These are phyloP conservation scores for Eupithecia inturbata DNA, from an alignment of 2,888 invertebrate genomes.

Conservation along the genomic window DNA sequence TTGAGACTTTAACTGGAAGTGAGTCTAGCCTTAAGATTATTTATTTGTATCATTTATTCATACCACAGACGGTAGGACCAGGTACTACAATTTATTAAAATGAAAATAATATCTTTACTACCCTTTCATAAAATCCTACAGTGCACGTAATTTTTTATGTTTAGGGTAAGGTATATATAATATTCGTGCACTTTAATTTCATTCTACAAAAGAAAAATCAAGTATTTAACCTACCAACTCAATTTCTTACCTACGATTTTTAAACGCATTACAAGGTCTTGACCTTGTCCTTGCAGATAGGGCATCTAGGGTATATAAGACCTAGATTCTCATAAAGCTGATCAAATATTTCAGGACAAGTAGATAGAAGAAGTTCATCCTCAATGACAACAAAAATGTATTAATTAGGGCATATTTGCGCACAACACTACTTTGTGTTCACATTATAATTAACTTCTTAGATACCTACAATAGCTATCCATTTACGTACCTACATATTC, in stretches of 20 bases:
- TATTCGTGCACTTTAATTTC: slow-evolving; percentile 22
- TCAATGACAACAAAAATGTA: background rate
- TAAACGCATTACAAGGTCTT: background rate
- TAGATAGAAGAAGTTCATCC: background rate
- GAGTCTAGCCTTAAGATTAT: slow-evolving; percentile 10
- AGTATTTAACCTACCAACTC: background rate
- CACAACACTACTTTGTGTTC: background rate
- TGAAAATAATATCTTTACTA: slow-evolving; percentile 12
- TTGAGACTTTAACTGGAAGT: background rate
- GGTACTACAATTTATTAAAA: background rate
- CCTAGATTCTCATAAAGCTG: background rate
- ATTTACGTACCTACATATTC: background rate
- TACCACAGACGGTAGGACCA: background rate
- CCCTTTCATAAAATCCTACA: slow-evolving; percentile 33
- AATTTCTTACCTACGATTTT: background rate
- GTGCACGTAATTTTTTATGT: slow-evolving; percentile 22
- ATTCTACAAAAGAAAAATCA: background rate
- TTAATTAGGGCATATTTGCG: background rate
- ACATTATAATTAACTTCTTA: background rate
- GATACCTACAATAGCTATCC: background rate
- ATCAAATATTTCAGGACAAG: background rate
- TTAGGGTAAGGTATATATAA: background rate
- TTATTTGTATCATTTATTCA: slow-evolving; percentile 13
- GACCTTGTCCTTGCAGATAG: background rate
- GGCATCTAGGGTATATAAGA: background rate